Evolutionary conservation across 2,113 vertebrate species (phyloP).

Genomic region (Sigmodon hispidus): DNA sequence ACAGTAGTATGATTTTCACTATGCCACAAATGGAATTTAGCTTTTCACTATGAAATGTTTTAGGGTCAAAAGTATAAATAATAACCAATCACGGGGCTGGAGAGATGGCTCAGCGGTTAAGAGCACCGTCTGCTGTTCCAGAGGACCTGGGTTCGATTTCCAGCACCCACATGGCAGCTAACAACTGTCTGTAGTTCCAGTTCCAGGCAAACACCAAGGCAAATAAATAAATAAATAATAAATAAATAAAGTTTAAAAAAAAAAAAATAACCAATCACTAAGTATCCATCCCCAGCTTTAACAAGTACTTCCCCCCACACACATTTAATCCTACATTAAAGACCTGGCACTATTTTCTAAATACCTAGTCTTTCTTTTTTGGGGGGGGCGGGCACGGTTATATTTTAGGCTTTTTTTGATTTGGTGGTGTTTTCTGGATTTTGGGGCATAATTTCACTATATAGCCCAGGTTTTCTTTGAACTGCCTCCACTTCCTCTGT

Average conservation of each 20-base stretch:
- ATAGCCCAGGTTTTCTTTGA: neutral
- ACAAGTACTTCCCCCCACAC: constrained; percentile 17
- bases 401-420: neutral
- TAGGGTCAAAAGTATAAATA: constrained; percentile 28
- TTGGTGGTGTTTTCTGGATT: neutral
- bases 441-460: neutral
- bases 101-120: no score
- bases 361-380: neutral
- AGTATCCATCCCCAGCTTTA: neutral
- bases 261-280: no score
- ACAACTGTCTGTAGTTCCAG: no score
- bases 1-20: constrained; percentile 30
- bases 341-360: neutral
- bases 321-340: constrained; percentile 42
- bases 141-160: no score
- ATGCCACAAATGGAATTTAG: neutral
- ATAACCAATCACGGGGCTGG: no score
- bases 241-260: no score
- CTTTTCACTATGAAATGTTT: constrained; percentile 21
- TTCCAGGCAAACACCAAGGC: no score
- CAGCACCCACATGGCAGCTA: no score
- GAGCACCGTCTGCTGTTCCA: no score
- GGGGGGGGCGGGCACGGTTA: neutral
- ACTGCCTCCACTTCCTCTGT: neutral
- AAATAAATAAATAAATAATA: no score